Evolutionary conservation across 1,140 invertebrate genomes (phyloP).

Genomic region (Bombus terrestris): DNA sequence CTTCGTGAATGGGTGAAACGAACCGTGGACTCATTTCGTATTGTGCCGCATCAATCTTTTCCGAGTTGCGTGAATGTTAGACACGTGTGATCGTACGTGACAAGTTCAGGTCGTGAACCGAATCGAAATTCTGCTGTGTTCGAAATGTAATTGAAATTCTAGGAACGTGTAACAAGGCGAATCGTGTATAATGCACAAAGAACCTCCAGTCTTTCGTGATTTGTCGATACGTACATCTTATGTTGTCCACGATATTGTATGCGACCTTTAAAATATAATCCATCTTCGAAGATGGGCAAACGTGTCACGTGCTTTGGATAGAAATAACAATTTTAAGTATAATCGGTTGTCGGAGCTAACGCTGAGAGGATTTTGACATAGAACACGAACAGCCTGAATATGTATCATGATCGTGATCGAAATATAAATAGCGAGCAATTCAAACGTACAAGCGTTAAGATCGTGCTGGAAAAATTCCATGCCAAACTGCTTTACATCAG

Average conservation of each 20-base stretch:
- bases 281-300: background rate
- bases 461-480: background rate
- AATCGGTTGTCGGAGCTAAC: background rate
- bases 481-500: background rate
- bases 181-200: constrained; percentile 43
- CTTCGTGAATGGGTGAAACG: constrained; percentile 12
- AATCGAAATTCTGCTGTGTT: constrained; percentile 41
- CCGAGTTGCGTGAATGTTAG: constrained; percentile 25
- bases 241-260: background rate
- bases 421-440: background rate
- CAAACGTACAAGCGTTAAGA: background rate
- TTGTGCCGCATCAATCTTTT: constrained; percentile 29
- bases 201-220: background rate
- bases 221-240: background rate
- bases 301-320: background rate
- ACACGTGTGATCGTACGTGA: constrained; percentile 50
- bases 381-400: background rate
- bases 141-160: constrained; percentile 63
- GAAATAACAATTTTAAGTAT: background rate
- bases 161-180: constrained; percentile 41
- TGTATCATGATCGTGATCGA: background rate
- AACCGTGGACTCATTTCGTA: constrained; percentile 20
- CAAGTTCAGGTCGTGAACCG: constrained; percentile 37
- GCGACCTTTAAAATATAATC: background rate
- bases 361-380: background rate